A percentile compares a stretch with the other conserved stretches of the same genome.
Evolutionary conservation across 2,888 invertebrate species (phyloP).

Genomic region (Chrysodeixis includens): DNA sequence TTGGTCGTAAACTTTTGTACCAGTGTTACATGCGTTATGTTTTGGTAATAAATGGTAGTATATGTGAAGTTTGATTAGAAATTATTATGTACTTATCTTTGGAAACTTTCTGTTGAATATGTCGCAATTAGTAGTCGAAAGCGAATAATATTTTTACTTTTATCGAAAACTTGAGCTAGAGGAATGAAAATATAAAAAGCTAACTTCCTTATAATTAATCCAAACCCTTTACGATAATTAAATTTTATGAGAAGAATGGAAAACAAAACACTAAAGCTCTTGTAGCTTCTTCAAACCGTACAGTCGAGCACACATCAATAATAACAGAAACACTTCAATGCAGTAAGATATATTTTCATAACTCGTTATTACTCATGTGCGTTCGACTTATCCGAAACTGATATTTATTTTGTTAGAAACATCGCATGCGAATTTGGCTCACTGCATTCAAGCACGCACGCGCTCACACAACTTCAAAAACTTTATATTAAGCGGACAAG

Average conservation of each 20-base stretch:
- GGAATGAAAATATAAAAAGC: not conserved
- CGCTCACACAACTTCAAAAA: constrained; percentile 18
- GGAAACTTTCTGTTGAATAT: constrained; percentile 12
- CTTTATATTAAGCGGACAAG: constrained; percentile 24
- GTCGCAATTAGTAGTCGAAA: not conserved
- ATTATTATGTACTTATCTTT: constrained; percentile 21
- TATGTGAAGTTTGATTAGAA: constrained; percentile 47
- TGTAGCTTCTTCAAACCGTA: constrained; percentile 1
- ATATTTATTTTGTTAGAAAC: constrained; percentile 2
- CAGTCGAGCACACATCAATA: not conserved
- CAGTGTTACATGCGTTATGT: constrained; percentile 44
- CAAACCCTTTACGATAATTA: not conserved
- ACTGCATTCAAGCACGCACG: constrained; percentile 18
- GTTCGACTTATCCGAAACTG: not conserved
- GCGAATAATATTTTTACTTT: constrained; percentile 1
- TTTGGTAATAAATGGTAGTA: constrained; percentile 35
- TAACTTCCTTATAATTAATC: not conserved
- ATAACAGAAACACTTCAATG: not conserved
- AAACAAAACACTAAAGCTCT: not conserved
- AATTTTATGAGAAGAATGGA: not conserved
- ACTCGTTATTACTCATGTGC: not conserved
- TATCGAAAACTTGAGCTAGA: not conserved
- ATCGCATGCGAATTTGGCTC: constrained; percentile 15
- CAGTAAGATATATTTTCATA: not conserved
- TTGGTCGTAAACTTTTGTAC: constrained; percentile 43